Conservation (phyloP, 2,113 vertebrate genomes). For the Orthonyx spaldingii region DNA sequence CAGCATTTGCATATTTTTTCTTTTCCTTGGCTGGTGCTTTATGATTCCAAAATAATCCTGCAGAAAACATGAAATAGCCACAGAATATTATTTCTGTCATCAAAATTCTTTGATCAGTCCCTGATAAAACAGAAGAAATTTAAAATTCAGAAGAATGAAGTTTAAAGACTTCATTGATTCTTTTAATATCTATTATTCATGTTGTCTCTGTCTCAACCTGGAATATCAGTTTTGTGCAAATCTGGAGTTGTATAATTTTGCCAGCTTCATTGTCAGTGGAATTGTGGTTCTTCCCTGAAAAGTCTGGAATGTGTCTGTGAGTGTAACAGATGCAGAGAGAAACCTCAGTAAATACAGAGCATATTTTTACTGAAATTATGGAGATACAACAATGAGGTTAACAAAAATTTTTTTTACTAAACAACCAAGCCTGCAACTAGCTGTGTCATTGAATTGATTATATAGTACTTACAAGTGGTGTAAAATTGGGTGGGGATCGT, state of each 20-base stretch:
- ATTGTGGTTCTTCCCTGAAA: constrained; percentile 12
- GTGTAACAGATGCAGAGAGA: background rate
- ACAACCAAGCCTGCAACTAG: background rate
- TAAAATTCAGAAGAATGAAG: background rate
- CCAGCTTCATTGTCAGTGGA: background rate
- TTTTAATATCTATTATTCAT: constrained; percentile 36
- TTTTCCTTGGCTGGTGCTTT: background rate
- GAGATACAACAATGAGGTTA: background rate
- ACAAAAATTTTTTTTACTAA: background rate
- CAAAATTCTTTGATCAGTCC: background rate
- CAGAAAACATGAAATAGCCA: background rate
- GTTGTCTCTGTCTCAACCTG: background rate
- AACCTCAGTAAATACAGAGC: background rate
- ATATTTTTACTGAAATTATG: background rate
- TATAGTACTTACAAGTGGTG: background rate
- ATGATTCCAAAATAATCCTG: background rate
- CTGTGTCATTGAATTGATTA: background rate
- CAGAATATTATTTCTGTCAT: background rate
- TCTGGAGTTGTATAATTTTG: background rate
- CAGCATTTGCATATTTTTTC: background rate
- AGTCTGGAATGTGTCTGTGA: background rate
- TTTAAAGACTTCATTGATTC: background rate
- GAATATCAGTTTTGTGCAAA: background rate
- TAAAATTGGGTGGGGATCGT: background rate
- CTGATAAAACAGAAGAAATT: constrained; percentile 20